phyloP scores from a whole-genome alignment of 1,140 invertebrate species.

The Saccostrea glomerata region DNA sequence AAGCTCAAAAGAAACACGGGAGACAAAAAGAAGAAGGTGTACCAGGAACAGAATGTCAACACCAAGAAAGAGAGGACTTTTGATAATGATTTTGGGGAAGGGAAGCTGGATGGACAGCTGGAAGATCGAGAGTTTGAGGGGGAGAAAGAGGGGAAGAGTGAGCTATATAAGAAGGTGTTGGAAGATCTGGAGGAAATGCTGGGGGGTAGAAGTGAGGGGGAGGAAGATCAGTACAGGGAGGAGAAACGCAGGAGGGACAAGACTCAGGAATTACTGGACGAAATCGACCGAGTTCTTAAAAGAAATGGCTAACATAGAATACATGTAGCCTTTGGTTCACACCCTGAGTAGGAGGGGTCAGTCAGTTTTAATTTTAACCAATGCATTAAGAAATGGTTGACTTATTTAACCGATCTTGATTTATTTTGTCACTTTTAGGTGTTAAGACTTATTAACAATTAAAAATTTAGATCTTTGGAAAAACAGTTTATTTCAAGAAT shows the following conservation, averaged over 20 bases:
- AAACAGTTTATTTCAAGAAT: not conserved
- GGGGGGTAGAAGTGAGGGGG: not conserved
- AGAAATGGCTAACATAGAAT: not conserved
- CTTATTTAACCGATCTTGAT: not conserved
- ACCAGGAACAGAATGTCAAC: not conserved
- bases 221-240: not conserved
- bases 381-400: not conserved
- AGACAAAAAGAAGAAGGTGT: conserved; percentile 11
- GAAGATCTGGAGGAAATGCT: not conserved
- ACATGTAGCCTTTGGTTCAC: not conserved
- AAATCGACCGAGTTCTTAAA: not conserved
- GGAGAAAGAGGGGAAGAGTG: not conserved
- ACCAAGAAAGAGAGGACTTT: not conserved
- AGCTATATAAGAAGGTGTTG: not conserved
- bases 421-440: not conserved
- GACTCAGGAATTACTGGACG: not conserved
- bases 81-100: not conserved
- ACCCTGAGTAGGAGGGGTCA: not conserved
- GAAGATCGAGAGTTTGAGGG: not conserved
- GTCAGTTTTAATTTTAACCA: not conserved
- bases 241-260: not conserved
- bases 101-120: not conserved
- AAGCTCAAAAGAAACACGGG: conserved; percentile 35
- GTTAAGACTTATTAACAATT: not conserved
- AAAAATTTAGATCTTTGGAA: not conserved